These are phyloP conservation scores for Pseudomyrmex concolor DNA, from an alignment of 1,140 invertebrate genomes.

Conservation along the genomic window DNA sequence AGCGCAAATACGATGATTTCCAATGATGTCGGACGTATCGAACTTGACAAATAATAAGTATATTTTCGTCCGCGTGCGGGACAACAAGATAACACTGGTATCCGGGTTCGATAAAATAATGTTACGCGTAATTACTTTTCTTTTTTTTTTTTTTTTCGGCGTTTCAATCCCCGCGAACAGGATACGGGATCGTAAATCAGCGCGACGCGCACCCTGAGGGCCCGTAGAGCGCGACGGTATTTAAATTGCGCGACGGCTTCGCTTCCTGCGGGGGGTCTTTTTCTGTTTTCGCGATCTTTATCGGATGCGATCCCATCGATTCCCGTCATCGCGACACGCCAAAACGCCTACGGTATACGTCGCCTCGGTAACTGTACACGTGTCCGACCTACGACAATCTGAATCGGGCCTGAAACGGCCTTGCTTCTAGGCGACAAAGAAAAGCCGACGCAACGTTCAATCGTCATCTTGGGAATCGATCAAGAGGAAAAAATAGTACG, in stretches of 20 bases:
- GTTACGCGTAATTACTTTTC: neutral
- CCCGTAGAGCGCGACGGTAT: slow-evolving; percentile 42
- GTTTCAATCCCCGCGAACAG: slow-evolving; percentile 4
- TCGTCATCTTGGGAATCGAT: neutral
- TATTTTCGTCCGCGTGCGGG: slow-evolving; percentile 28
- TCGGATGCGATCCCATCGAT: slow-evolving; percentile 59
- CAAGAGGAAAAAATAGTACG: too few relatives aligned
- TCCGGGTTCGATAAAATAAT: slow-evolving; percentile 21
- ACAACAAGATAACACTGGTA: slow-evolving; percentile 33
- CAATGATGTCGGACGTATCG: neutral
- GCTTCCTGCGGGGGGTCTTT: slow-evolving; percentile 55
- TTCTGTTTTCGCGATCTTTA: slow-evolving; percentile 58
- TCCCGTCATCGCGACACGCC: slow-evolving; percentile 47
- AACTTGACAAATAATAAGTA: slow-evolving; percentile 24
- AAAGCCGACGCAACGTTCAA: too few relatives aligned
- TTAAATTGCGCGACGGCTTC: slow-evolving; percentile 61
- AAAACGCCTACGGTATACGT: slow-evolving; percentile 46
- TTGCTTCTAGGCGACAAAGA: neutral
- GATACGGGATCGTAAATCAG: slow-evolving; percentile 48
- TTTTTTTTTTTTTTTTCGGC: too few relatives aligned
- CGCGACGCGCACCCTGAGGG: neutral
- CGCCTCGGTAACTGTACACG: slow-evolving; percentile 45
- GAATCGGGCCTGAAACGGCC: neutral
- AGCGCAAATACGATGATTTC: slow-evolving; percentile 35
- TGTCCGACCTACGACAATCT: slow-evolving; percentile 62